Evolutionary conservation across 2,797 vertebrate genomes (phyloP), one percentile per base, ranked within the genome.

Genomic region (Chaenodraco wilsoni): DNA sequence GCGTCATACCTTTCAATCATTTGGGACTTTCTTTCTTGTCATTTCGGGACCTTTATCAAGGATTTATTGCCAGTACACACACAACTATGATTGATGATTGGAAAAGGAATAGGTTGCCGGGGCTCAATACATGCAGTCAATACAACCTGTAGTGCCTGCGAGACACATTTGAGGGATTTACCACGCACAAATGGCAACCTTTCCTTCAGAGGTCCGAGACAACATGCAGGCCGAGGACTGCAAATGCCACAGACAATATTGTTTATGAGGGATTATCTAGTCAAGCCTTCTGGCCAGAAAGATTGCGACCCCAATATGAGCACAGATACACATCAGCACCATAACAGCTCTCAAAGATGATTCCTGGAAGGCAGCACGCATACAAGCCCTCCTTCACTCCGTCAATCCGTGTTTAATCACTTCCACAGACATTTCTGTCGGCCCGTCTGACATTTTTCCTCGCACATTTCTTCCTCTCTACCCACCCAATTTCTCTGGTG

Each of bases 171-270:
- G 75, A 76, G 61, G 84, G 86, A 77, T 89, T 88, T 87, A 80
- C 74, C 19, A 37, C 5, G 14, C 56, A 68, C 77, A 73, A 78
- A 81, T 60, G 61, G 77, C 85, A 86, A 87, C 80, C 84, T 81
- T 84, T 86, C 69, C 83, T 64, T 74, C 64, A 75, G 82, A 85
- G 70, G 72, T 68, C 70, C 7, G 69, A 84, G 76, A 69, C 77
- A 69, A 77, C 75, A 74, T 13, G 48, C 45, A 44, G 80, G 78
- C 74, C 10, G 75, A 81, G 69, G 83, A 73, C 74, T n/a, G 85
- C 79, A 93, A 95, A 94, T 94, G 89, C 90, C 92, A 93, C 92
- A 72, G 91, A 92, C 88, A 76, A 78, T 85, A 85, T 94, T 92
- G 87, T 94, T 93, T 94, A 89, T 90, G 82, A 87, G 73, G 92